Evolutionary conservation across 2,797 vertebrate species (phyloP), one percentile per base, ranked within the genome.

Genomic region (Adrianichthys oophorus): DNA sequence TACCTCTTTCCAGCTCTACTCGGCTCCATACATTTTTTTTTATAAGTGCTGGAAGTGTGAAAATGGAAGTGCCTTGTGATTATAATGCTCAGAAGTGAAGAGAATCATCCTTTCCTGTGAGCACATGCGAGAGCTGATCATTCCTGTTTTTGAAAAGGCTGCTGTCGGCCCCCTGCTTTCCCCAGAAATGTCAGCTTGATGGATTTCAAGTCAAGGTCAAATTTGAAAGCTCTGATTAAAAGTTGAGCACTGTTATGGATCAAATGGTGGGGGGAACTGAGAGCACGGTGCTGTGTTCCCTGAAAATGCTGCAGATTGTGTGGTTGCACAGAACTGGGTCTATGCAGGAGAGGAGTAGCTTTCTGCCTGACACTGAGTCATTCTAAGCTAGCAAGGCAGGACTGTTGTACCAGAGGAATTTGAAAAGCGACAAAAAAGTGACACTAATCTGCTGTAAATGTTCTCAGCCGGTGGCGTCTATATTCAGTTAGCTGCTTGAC

Each of bases 191-290:
- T 86, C 84, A 87, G 68, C 65, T 64, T 87, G 85, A 93, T 87
- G 83, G 91, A 92, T 89, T 91, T 76, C 32, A 85, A 80, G 77
- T 89, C 87, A 91, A 91, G 89, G 79, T 90, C 87, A 91, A 74
- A 85, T 87, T 78, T 87, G 85, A 92, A 89, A 89, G 85, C 74
- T 61, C 69, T 78, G 82, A 85, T 88, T 83, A 90, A 87, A 85
- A 87, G 74, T 76, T 4, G 69, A 81, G 68, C 55, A 48, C 69
- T 48, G 56, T 77, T 83, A 79, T 89, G 79, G 85, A 87, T 89
- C 80, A 89, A 87, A 82, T 76, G 74, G 70, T 72, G 50, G 15
- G 68, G 23, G 62, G 58, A 76, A 62, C 42, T 41, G 60, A 49
- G 65, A 46, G 59, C 41, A 62, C 48, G 44, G 56, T 13, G 10